phyloP scores from a whole-genome alignment of 2,888 invertebrate genomes.

The Standfussiana lucernea region DNA sequence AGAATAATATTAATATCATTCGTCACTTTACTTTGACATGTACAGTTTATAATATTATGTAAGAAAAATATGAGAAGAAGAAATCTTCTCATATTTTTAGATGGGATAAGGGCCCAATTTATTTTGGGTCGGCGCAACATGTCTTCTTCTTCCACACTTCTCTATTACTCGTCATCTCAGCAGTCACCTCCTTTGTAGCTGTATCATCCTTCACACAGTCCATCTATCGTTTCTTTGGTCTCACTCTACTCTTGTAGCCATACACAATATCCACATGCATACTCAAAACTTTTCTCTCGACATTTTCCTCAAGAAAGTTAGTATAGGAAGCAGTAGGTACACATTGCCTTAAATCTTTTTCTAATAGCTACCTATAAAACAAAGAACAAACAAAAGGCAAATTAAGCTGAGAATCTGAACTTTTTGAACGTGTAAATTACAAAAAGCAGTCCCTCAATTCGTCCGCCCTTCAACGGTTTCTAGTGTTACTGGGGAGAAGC shows the following conservation, averaged over 20 bases:
- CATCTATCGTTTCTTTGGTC: no score
- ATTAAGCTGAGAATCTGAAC: background rate
- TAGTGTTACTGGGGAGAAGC: background rate
- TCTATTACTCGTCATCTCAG: no score
- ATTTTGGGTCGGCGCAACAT: no score
- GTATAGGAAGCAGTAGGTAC: background rate
- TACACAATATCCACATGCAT: no score
- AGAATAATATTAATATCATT: slow-evolving; percentile 5
- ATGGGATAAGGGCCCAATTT: no score
- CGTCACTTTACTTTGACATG: background rate
- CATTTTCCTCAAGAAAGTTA: no score
- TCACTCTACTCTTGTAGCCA: no score
- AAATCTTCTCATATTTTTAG: background rate
- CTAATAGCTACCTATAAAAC: background rate
- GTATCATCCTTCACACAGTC: no score
- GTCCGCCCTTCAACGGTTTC: background rate
- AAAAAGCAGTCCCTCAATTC: background rate
- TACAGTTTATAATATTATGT: background rate
- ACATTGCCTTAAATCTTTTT: background rate
- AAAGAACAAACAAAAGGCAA: background rate
- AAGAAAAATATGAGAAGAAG: background rate
- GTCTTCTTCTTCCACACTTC: no score
- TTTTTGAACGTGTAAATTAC: background rate
- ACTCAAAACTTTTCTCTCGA: no score
- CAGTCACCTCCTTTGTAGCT: no score